Conservation (phyloP, 2,797 vertebrate genomes). For the Eidolon dupreanum region DNA sequence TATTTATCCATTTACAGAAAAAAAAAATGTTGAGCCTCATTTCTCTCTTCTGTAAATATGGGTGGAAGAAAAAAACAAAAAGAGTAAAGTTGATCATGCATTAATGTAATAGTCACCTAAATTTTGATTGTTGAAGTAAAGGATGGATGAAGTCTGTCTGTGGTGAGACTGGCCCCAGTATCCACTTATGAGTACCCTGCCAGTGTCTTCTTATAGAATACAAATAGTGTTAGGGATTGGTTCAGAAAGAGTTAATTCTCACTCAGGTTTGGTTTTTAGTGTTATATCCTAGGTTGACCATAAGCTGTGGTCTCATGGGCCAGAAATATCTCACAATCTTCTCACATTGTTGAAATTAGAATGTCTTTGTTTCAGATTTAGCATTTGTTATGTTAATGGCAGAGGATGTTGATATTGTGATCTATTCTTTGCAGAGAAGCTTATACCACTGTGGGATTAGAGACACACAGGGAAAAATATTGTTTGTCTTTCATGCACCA, state of each 20-base stretch:
- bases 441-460: conserved; percentile 43
- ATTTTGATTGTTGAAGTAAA: neutral
- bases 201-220: neutral
- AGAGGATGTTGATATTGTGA: conserved; percentile 45
- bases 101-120: neutral
- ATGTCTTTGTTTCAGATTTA: conserved; percentile 67
- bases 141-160: neutral
- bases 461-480: conserved; percentile 22
- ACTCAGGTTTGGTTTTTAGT: neutral
- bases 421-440: conserved; percentile 26
- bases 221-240: neutral
- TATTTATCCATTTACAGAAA: neutral
- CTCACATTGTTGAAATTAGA: conserved; percentile 65
- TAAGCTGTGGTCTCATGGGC: neutral
- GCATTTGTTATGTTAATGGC: conserved; percentile 64
- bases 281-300: neutral
- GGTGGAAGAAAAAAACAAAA: neutral
- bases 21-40: neutral
- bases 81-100: neutral
- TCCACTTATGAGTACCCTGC: neutral
- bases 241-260: conserved; percentile 54
- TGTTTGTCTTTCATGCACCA: conserved; percentile 38
- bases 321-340: conserved; percentile 62
- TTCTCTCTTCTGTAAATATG: neutral
- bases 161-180: neutral